phyloP scores from a whole-genome alignment of 1,140 invertebrate genomes.

The Magallana ariakensis region DNA sequence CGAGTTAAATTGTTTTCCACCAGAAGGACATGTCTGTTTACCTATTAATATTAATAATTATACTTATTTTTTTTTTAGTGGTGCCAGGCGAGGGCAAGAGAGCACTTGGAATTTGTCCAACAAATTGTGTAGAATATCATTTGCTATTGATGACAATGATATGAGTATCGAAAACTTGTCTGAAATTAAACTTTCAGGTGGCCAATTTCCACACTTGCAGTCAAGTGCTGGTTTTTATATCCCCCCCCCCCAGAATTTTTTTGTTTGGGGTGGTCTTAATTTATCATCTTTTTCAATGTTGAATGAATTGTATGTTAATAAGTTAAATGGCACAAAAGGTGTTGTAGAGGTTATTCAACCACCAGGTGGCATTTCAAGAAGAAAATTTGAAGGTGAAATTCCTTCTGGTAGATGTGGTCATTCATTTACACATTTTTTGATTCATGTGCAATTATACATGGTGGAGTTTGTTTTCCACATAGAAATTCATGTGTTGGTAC shows the following conservation, averaged over 20 bases:
- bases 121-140: neutral
- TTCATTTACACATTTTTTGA: neutral
- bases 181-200: constrained; percentile 24
- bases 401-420: neutral
- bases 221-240: constrained; percentile 8
- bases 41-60: neutral
- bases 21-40: constrained; percentile 18
- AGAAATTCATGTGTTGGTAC: neutral
- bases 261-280: constrained; percentile 44
- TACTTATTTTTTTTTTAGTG: neutral
- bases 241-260: neutral
- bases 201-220: constrained; percentile 11
- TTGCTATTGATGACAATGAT: constrained; percentile 29
- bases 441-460: neutral
- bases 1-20: neutral
- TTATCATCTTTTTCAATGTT: neutral
- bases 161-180: constrained; percentile 9
- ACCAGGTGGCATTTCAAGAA: neutral
- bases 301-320: neutral
- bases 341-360: neutral
- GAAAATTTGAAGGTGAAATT: neutral
- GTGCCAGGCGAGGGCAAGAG: constrained; percentile 11
- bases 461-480: neutral
- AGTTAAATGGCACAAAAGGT: neutral
- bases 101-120: neutral